A percentile compares a stretch with the other conserved stretches of the same genome.
Conservation (phyloP, 2,797 vertebrate genomes). For the Sebastes goodei region DNA sequence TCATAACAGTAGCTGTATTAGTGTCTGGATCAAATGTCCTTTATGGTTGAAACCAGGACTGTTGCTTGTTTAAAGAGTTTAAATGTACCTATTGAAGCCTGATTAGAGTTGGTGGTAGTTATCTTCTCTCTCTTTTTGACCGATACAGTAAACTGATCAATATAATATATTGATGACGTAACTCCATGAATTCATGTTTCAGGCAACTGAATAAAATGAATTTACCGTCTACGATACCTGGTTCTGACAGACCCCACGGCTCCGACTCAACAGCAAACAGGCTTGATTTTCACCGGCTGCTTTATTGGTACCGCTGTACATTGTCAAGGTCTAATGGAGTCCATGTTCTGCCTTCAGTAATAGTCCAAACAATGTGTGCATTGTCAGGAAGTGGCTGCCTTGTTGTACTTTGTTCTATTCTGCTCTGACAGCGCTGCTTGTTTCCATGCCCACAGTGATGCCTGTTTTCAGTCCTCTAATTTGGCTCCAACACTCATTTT, state of each 20-base stretch:
- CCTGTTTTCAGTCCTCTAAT: conserved; percentile 30
- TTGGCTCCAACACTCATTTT: conserved; percentile 29
- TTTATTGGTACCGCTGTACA: background rate
- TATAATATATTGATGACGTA: background rate
- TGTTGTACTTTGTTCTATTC: conserved; percentile 29
- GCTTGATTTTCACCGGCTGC: background rate
- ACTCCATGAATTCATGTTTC: background rate
- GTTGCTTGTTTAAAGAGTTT: no score
- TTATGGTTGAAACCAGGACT: no score
- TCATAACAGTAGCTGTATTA: no score
- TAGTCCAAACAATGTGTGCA: background rate
- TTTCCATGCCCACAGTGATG: conserved; percentile 38
- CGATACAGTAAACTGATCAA: background rate
- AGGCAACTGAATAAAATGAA: background rate
- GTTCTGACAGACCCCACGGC: background rate
- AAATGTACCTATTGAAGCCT: background rate
- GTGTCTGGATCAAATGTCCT: no score
- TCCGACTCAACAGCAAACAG: background rate
- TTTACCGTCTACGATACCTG: background rate
- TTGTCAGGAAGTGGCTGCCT: background rate
- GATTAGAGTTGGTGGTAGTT: background rate
- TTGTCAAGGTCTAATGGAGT: background rate
- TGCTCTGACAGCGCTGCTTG: conserved; percentile 9
- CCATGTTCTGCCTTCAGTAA: background rate
- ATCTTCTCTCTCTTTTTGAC: background rate